Conservation (phyloP, 2,113 vertebrate species). For the Grus americana region DNA sequence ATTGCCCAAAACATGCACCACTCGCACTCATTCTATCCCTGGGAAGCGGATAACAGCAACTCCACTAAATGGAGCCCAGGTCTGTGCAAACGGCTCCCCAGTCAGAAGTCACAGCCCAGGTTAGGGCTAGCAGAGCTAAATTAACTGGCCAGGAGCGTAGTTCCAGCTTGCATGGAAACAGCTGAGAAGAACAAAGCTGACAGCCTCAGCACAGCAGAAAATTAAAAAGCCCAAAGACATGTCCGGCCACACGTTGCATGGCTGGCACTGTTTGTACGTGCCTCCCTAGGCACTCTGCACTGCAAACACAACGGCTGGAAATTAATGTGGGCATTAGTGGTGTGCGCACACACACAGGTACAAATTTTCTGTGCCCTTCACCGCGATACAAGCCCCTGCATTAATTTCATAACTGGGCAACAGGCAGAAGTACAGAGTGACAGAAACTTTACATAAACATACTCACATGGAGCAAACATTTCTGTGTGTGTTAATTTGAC, state of each 20-base stretch:
- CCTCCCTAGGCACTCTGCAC: neutral
- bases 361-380: neutral
- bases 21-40: neutral
- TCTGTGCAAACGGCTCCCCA: neutral
- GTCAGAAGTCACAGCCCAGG: neutral
- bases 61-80: neutral
- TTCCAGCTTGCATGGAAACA: neutral
- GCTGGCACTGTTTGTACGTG: neutral
- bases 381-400: accelerated
- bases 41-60: neutral
- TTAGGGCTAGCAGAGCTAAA: neutral
- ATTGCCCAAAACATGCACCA: neutral
- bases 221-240: neutral
- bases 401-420: neutral
- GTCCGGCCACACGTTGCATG: neutral
- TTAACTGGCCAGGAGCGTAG: neutral
- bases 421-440: neutral
- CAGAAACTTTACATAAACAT: neutral
- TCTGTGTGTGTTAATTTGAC: neutral
- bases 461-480: neutral
- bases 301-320: neutral
- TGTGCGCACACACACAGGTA: accelerated
- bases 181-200: neutral
- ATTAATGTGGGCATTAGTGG: neutral
- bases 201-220: neutral